A percentile compares a stretch with the other conserved stretches of the same genome.
Conservation (phyloP, 2,113 vertebrate species). For the Gymnorhina tibicen region DNA sequence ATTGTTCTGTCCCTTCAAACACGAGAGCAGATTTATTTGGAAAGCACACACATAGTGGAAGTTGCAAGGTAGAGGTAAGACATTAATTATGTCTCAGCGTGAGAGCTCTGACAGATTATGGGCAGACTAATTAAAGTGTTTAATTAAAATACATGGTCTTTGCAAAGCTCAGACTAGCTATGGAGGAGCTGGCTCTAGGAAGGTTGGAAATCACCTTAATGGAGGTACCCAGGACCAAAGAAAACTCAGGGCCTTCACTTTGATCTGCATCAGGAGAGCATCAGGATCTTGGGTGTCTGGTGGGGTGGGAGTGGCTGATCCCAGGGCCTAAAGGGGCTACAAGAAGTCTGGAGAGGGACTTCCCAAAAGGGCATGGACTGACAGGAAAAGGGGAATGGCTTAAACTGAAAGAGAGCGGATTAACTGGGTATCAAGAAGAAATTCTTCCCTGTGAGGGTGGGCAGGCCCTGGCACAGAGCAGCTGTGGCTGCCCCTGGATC, state of each 20-base stretch:
- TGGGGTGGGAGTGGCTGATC: neutral
- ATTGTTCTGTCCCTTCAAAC: constrained; percentile 39
- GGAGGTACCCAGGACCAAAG: neutral
- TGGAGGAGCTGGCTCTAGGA: neutral
- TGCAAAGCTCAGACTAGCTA: neutral
- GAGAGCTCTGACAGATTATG: constrained; percentile 45
- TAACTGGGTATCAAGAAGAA: fast-evolving
- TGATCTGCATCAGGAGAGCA: neutral
- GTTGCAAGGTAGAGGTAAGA: constrained; percentile 28
- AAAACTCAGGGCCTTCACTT: neutral
- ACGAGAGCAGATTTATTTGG: constrained; percentile 24
- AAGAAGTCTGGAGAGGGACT: neutral
- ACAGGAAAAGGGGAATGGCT: neutral
- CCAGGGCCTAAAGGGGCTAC: neutral
- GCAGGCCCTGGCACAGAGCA: neutral
- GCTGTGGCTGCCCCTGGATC: neutral
- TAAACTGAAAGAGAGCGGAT: no score
- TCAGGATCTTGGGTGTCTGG: neutral
- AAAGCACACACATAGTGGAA: constrained; percentile 19
- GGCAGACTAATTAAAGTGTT: constrained; percentile 22
- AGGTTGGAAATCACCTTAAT: neutral
- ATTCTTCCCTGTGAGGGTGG: neutral
- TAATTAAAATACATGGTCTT: constrained; percentile 33
- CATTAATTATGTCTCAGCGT: constrained; percentile 43
- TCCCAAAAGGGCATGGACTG: neutral